Conservation (phyloP, 1,140 invertebrate species). For the Papilio polytes region DNA sequence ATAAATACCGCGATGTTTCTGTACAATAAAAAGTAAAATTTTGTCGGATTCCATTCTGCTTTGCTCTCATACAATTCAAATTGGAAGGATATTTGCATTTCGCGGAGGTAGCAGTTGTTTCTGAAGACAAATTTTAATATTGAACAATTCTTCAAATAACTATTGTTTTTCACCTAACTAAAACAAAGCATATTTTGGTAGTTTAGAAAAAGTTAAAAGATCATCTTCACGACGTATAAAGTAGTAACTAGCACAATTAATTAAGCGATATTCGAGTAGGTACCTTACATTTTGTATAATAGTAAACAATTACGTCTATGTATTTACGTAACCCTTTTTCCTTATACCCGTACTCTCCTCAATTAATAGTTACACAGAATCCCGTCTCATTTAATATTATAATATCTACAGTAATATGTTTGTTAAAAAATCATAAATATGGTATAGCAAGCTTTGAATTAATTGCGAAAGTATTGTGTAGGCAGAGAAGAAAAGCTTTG, state of each 20-base stretch:
- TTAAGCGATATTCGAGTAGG: no score
- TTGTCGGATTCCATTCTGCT: not conserved
- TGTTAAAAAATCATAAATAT: not conserved
- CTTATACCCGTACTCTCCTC: no score
- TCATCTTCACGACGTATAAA: not conserved
- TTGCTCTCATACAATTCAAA: slow-evolving; percentile 31
- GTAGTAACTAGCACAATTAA: no score
- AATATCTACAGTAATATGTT: no score
- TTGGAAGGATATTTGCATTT: slow-evolving; percentile 36
- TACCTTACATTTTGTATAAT: no score
- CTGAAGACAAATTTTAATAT: slow-evolving; percentile 28
- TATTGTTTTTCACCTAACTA: not conserved
- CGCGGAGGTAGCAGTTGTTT: slow-evolving; percentile 27
- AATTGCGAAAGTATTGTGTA: slow-evolving; percentile 1
- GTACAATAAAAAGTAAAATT: slow-evolving; percentile 12
- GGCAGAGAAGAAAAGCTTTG: slow-evolving; percentile 2
- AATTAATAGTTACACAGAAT: no score
- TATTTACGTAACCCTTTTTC: no score
- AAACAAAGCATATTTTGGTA: not conserved
- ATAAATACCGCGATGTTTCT: no score
- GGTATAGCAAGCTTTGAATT: not conserved
- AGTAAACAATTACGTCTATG: no score
- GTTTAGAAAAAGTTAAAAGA: not conserved
- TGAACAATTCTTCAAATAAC: not conserved
- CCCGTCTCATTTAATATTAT: no score